Evolutionary conservation across 2,113 vertebrate genomes (phyloP), one percentile per base, ranked within the genome.

Genomic region (Erpornis zantholeuca): DNA sequence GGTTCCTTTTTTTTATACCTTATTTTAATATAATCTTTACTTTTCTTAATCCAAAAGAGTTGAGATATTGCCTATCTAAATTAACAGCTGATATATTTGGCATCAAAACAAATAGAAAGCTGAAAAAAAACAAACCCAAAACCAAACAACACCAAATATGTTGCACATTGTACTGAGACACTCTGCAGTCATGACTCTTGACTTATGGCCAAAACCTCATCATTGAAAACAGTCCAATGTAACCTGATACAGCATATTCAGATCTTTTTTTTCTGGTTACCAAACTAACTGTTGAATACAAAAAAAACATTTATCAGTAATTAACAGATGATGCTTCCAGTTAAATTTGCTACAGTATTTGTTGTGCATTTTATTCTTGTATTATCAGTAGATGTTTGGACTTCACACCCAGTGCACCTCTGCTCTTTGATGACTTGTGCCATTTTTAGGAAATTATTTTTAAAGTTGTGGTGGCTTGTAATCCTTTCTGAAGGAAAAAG

Each of bases 281-380:
- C 18, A 66, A 80, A 63, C 5, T 65, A 44, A 45, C 3, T 69
- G 12, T 21, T 70, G 40, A 93, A 73, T 73, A 90, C 15, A 4
- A 77, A 73, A 42, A 92, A 70, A 35, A 42, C 21, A 83, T 86
- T 88, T 86, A 93, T 93, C 92, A 88, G 59, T 40, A 73, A 76
- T 88, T 90, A 93, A 77, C 45, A 93, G 59, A 77, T 47, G 38
- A 63, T 35, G 36, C 19, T 65, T 27, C 45, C 45, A 73, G 68
- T 83, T 90, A 86, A 76, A 83, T 49, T 72, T 4, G 0, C 16
- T 77, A 24, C 8, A 70, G 19, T 44, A 14, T 38, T 80, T 77
- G 6, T 28, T 86, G 11, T 33, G 42, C 6, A 10, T 76, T 90
- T 85, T 69, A 44, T 69, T 86, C 36, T 40, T 56, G 7, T 61